phyloP scores from a whole-genome alignment of 2,797 vertebrate species.

The Hoplostethus atlanticus region DNA sequence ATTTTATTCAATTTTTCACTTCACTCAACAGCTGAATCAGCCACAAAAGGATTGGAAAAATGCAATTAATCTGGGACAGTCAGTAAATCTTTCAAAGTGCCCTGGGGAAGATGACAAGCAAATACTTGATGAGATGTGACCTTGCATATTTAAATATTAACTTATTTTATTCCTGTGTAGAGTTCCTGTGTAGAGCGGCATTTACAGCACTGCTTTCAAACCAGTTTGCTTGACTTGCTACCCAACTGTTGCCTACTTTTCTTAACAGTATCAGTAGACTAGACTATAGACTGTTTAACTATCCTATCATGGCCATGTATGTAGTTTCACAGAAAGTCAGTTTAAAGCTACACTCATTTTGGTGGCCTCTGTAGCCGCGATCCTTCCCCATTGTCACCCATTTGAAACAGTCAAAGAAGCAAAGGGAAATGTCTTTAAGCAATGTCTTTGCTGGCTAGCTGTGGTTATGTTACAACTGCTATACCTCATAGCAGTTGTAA shows the following conservation, averaged over 20 bases:
- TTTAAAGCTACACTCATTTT: not conserved
- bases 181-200: slow-evolving; percentile 44
- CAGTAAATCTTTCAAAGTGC: not conserved
- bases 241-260: slow-evolving; percentile 9
- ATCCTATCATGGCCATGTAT: not conserved
- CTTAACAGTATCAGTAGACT: not conserved
- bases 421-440: no score
- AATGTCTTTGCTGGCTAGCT: no score
- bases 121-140: slow-evolving; percentile 39
- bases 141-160: slow-evolving; percentile 42
- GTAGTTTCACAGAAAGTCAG: slow-evolving; percentile 5
- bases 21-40: slow-evolving; percentile 4
- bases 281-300: slow-evolving; percentile 14
- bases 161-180: slow-evolving; percentile 6
- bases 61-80: not conserved
- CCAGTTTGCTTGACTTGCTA: slow-evolving; percentile 13
- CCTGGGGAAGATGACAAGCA: slow-evolving; percentile 6
- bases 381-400: no score
- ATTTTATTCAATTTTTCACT: not conserved
- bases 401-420: no score
- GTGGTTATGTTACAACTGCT: no score
- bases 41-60: not conserved
- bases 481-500: no score
- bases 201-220: not conserved
- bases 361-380: not conserved